phyloP scores from a whole-genome alignment of 2,113 vertebrate genomes.

The Mesitornis unicolor region DNA sequence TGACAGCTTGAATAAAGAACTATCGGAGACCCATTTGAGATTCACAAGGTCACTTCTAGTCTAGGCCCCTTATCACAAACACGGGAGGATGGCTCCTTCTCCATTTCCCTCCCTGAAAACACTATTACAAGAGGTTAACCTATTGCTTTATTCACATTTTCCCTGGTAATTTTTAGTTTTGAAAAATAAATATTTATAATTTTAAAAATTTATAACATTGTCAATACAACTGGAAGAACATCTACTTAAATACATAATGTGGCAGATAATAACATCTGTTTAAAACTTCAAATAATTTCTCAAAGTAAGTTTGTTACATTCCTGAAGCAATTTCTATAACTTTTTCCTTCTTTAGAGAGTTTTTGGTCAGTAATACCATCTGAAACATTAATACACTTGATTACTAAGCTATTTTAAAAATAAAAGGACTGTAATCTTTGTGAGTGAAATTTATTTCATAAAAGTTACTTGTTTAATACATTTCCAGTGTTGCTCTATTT shows the following conservation, averaged over 20 bases:
- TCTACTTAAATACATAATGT: background rate
- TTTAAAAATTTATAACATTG: constrained; percentile 35
- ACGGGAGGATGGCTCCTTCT: constrained; percentile 63
- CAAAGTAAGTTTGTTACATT: background rate
- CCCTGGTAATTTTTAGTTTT: constrained; percentile 42
- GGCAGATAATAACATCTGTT: background rate
- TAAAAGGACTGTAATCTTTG: background rate
- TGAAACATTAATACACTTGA: background rate
- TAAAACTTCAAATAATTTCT: background rate
- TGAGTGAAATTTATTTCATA: background rate
- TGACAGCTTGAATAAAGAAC: constrained; percentile 78
- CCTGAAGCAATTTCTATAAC: background rate
- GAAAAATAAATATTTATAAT: constrained; percentile 63
- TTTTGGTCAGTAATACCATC: background rate
- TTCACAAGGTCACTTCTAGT: constrained; percentile 71
- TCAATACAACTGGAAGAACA: constrained; percentile 13
- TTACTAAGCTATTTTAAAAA: background rate
- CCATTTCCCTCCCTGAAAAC: constrained; percentile 63
- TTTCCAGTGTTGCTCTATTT: background rate
- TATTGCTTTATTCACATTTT: constrained; percentile 65
- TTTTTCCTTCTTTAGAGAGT: background rate
- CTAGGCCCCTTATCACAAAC: constrained; percentile 62
- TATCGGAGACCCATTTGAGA: constrained; percentile 70
- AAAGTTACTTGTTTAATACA: constrained; percentile 2
- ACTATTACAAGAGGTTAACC: constrained; percentile 59